Conservation (phyloP, 2,797 vertebrate species). For the Syncerus caffer region DNA sequence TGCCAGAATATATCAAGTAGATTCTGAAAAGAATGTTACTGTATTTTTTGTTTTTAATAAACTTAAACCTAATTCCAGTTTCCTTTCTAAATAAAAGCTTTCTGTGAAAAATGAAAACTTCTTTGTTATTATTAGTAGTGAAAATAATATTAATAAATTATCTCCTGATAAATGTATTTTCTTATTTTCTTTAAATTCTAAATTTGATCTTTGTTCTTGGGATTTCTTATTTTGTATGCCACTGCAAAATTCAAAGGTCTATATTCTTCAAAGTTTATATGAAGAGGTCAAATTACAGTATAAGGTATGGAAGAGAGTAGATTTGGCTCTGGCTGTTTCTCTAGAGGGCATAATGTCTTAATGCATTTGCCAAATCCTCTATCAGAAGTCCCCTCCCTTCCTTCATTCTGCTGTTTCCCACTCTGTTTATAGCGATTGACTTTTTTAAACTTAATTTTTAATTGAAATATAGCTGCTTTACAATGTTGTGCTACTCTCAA, state of each 20-base stretch:
- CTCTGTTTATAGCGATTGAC: background rate
- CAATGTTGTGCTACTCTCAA: background rate
- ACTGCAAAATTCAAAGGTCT: background rate
- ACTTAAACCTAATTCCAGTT: background rate
- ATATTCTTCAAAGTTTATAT: background rate
- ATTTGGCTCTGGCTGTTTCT: background rate
- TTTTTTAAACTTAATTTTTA: background rate
- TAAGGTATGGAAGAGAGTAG: too few species aligned
- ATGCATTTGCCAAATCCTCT: background rate
- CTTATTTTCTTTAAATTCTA: background rate
- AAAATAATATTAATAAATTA: background rate
- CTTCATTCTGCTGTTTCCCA: background rate
- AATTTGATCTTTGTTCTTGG: background rate
- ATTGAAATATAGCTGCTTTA: background rate
- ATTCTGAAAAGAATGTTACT: background rate
- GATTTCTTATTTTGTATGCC: background rate
- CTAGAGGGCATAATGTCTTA: background rate
- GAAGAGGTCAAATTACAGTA: background rate
- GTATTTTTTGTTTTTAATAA: background rate
- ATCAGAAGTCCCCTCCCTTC: rapidly evolving
- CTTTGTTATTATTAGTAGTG: background rate
- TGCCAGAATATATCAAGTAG: background rate
- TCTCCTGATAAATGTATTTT: background rate
- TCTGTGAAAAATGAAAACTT: background rate
- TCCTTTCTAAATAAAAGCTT: background rate